Base-by-base conservation (phyloP, 2,113 vertebrate genomes). In the Tragelaphus imberbis region DNA sequence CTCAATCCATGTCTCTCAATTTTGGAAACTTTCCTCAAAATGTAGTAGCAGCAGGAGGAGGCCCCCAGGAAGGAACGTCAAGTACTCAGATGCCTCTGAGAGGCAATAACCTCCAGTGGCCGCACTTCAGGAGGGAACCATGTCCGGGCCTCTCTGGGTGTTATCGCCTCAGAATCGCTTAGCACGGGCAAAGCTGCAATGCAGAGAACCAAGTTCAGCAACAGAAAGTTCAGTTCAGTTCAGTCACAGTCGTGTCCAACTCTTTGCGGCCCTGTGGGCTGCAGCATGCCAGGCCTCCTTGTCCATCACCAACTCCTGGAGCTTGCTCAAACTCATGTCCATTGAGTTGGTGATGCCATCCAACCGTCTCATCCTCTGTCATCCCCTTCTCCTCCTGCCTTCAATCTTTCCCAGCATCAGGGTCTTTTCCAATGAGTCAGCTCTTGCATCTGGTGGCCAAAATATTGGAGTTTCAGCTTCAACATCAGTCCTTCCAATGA, bases 21-120 rank as follows among this genome's bases (percentile, higher is more conserved):
- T 95, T 88, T 90, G 84, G 79, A 84, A 93, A 86, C 61, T 77
- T 82, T 93, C 25, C 71, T 93, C 51, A 68, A 63, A 58, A 95
- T 40, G n/a, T 75, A 59, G 55, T 87, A 90, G 87, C 40, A 91
- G 95, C 40, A 40, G 11, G 16, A 93, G 75, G 68, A 92, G 87
- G 84, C 61, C 33, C 59, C 58, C 6, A 63, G 82, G 56, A 96
- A 86, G 77, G 59, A 77, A 79, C 7, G 19, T 49, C 40, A 30
- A 92, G 56, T 47, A 84, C 51, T 19, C 17, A 79, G 75, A 58
- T 0, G 2, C 59, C 51, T 87, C 71, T 36, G 86, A 89, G 49
- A 17, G 92, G 61, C 79, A 58, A 16, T 44, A 75, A 79, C 53
- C 33, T 19, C 15, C 58, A 77, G 61, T 15, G 58, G 19, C 19